phyloP scores from a whole-genome alignment of 2,113 vertebrate genomes.

The Ophiodon elongatus region DNA sequence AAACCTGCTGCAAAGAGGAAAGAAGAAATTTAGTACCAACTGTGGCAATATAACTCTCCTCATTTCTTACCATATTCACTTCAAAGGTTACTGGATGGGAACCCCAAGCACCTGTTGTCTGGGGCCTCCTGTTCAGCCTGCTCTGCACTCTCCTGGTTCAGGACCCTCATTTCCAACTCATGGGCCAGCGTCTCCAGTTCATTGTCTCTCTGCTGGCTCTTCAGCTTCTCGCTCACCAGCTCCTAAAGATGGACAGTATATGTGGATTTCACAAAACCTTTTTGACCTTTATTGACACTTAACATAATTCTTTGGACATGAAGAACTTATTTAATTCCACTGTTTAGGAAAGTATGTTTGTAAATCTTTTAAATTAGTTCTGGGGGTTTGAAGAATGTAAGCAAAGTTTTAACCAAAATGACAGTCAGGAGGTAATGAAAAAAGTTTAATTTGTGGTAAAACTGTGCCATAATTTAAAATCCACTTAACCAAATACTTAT shows the following conservation, averaged over 20 bases:
- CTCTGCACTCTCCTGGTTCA: constrained; percentile 90
- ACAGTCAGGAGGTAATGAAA: not conserved
- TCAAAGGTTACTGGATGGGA: not conserved
- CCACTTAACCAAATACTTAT: not conserved
- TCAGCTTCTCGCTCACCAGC: constrained; percentile 95
- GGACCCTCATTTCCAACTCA: constrained; percentile 93
- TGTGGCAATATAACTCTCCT: not conserved
- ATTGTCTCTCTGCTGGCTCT: constrained; percentile 94
- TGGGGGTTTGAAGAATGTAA: not conserved
- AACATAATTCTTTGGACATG: not conserved
- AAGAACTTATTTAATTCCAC: not conserved
- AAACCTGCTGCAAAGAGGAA: constrained; percentile 81
- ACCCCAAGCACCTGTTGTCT: constrained; percentile 88
- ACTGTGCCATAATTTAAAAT: not conserved
- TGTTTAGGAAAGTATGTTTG: not conserved
- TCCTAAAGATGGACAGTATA: constrained; percentile 83
- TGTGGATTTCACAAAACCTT: not conserved
- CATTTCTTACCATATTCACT: not conserved
- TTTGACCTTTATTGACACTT: not conserved
- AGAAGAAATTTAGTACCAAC: not conserved
- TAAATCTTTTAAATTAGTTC: not conserved
- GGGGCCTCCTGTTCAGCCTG: constrained; percentile 87
- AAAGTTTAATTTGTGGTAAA: not conserved
- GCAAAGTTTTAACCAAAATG: not conserved
- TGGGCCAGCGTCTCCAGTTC: constrained; percentile 93